These are phyloP conservation scores for Melanotaenia pygmaea DNA, from an alignment of 2,797 vertebrate genomes.

Conservation along the genomic window DNA sequence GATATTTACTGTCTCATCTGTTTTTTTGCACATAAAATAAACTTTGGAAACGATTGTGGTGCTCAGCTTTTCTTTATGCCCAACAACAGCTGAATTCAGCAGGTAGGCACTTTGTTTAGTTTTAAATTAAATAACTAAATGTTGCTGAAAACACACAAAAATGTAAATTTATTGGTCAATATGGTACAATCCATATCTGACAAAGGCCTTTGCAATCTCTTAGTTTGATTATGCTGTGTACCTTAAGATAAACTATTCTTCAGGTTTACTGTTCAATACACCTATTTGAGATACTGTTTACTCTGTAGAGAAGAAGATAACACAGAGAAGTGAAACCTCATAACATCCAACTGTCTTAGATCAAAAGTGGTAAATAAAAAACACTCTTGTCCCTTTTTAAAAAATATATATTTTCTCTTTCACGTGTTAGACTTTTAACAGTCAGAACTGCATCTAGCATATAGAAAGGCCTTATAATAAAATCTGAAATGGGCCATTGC, in stretches of 20 bases:
- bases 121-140: neutral
- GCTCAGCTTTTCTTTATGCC: neutral
- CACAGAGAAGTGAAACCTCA: neutral
- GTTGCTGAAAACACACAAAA: fast-evolving
- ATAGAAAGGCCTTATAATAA: neutral
- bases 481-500: neutral
- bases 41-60: neutral
- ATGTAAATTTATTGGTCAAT: neutral
- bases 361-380: neutral
- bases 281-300: neutral
- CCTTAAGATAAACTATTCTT: fast-evolving
- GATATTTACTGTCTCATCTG: neutral
- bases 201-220: neutral
- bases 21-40: neutral
- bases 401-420: neutral
- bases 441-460: neutral
- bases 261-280: neutral
- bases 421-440: neutral
- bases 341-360: neutral
- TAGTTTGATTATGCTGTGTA: neutral
- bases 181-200: neutral
- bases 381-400: no score
- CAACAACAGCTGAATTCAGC: neutral
- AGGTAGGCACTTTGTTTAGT: neutral
- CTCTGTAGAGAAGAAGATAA: neutral